Evolutionary conservation across 1,140 invertebrate genomes (phyloP).

Genomic region (Solenopsis fugax): DNA sequence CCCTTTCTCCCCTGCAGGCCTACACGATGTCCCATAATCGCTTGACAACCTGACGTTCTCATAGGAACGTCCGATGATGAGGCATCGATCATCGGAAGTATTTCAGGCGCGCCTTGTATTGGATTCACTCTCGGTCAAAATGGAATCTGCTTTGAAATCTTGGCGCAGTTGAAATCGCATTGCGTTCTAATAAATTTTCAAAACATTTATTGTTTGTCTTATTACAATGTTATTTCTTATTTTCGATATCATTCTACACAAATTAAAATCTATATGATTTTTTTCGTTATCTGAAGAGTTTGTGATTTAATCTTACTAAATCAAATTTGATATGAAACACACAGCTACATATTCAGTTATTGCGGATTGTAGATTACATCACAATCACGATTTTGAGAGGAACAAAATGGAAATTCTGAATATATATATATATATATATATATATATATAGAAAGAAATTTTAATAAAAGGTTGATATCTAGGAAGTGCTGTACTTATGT

Average conservation of each 20-base stretch:
- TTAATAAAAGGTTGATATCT: too few relatives aligned
- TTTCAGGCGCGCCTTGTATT: slow-evolving; percentile 65
- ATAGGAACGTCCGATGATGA: slow-evolving; percentile 61
- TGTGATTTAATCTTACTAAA: background rate
- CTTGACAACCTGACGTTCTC: slow-evolving; percentile 67
- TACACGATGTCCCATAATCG: slow-evolving; percentile 75
- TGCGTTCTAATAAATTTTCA: background rate
- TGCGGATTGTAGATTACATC: too few relatives aligned
- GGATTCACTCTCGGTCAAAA: slow-evolving; percentile 39
- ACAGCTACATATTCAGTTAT: too few relatives aligned
- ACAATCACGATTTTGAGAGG: too few relatives aligned
- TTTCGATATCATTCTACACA: background rate
- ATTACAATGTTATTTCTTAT: background rate
- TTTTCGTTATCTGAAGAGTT: background rate
- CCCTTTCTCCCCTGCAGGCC: slow-evolving; percentile 33
- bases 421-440: too few relatives aligned
- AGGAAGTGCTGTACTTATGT: too few relatives aligned
- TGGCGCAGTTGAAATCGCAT: slow-evolving; percentile 6
- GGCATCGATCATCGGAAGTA: slow-evolving; percentile 77
- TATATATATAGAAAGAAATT: too few relatives aligned
- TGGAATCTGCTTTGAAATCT: slow-evolving; percentile 17
- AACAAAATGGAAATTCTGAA: too few relatives aligned
- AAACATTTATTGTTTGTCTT: slow-evolving; percentile 1
- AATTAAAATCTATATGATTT: background rate
- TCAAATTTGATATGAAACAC: background rate